Evolutionary conservation across 2,888 invertebrate genomes (phyloP), one percentile per base, ranked within the genome.

Genomic region (Silvanus unidentatus): DNA sequence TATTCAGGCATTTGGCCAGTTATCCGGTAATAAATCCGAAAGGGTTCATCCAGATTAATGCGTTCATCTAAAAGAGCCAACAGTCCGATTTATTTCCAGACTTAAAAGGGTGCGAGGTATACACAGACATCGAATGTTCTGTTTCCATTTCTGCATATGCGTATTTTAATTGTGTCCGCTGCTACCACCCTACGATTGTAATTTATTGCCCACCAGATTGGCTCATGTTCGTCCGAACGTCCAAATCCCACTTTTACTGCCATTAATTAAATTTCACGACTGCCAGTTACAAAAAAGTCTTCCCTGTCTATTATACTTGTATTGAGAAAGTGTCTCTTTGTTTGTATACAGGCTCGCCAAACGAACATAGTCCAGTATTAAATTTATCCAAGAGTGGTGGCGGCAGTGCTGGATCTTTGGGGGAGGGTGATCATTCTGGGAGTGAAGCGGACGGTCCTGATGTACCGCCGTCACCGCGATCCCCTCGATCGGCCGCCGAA

Each of bases 381-480:
- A 93, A 93, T 75, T 77, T 94, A 47, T 92, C 93, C 43, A 93
- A 93, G 74, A 89, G 88, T 45, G 90, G 88, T 42, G 85, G 85
- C 50, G 88, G 87, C 54, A 88, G 88, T 63, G 73, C 72, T 34
- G 73, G 64, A 65, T 81, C 81, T 35, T 70, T 79, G 28, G 81
- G 79, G 37, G 84, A 83, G 49, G 78, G 77, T 55, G 82, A 83
- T 56, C 77, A 76, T 61, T 80, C 80, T 51, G 79, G 79, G 54
- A 79, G 79, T 62, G 78, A 85, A 73, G 75, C 80, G 66, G 78
- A 82, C 69, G 75, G 81, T 70, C 66, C 80, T 65, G 73, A 81
- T 45, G 71, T 77, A 38, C 78, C 72, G 32, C 69, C 69, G 13
- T 79, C 68, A 63, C 79, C 71, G 61, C 77, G 72, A 71, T 86